Conservation (phyloP, 2,797 vertebrate species). For the Molossus molossus region DNA sequence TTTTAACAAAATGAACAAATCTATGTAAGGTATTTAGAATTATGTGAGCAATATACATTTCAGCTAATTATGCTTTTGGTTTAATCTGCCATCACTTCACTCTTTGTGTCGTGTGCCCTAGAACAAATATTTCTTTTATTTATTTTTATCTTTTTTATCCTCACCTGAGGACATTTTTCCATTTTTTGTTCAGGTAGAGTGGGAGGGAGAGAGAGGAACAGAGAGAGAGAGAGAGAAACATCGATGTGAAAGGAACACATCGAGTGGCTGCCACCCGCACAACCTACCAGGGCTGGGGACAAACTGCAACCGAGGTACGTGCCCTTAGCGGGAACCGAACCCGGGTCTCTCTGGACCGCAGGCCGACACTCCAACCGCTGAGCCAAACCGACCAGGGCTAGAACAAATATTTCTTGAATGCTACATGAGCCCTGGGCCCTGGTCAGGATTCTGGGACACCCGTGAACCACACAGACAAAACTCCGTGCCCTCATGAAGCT, state of each 20-base stretch:
- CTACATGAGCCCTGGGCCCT: background rate
- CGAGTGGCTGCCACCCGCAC: no score
- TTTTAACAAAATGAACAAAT: background rate
- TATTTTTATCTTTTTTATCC: no score
- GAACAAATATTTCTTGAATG: background rate
- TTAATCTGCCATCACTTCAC: background rate
- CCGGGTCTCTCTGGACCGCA: no score
- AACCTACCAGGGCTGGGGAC: no score
- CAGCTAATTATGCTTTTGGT: background rate
- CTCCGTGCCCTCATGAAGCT: background rate
- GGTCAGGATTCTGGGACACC: background rate
- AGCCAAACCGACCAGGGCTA: background rate
- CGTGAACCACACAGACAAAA: background rate
- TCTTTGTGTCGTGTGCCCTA: background rate
- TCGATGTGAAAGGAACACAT: no score
- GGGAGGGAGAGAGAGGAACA: no score
- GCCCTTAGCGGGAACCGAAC: no score
- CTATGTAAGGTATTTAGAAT: background rate
- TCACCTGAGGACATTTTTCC: no score
- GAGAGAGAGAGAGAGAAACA: no score
- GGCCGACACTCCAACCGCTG: no score
- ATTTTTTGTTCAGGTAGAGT: no score
- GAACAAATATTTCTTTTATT: background rate
- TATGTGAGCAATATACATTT: background rate
- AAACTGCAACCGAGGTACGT: no score